Evolutionary conservation across 2,888 invertebrate genomes (phyloP).

Genomic region (Laspeyria flexula): DNA sequence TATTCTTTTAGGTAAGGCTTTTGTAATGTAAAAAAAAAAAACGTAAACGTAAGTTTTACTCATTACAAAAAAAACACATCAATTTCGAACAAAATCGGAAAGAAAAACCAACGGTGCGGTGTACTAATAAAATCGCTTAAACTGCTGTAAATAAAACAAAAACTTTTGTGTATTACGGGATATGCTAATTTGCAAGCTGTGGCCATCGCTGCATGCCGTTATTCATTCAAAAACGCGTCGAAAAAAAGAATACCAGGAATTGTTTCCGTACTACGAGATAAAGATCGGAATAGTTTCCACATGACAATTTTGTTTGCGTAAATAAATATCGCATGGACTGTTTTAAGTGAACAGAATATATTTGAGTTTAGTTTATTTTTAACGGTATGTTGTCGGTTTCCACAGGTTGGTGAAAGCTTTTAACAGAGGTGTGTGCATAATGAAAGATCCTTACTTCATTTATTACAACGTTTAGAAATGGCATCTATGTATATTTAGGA

Average conservation of each 20-base stretch:
- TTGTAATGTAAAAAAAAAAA: too few species aligned
- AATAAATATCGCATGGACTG: too few species aligned
- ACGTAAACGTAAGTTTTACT: too few species aligned
- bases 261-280: conserved; percentile 28
- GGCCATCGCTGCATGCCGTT: conserved; percentile 34
- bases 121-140: conserved; percentile 13
- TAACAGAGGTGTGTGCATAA: too few species aligned
- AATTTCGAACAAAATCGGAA: background rate
- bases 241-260: conserved; percentile 35
- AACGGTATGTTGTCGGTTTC: too few species aligned
- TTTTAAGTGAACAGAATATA: background rate
- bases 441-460: too few species aligned
- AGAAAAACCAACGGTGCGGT: background rate
- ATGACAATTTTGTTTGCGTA: background rate
- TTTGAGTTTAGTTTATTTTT: too few species aligned
- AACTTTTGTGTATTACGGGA: conserved; percentile 13
- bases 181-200: conserved; percentile 47
- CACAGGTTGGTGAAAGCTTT: too few species aligned
- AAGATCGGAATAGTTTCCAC: conserved; percentile 16
- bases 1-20: too few species aligned
- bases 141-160: conserved; percentile 14
- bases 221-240: conserved; percentile 53
- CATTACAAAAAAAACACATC: background rate
- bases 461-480: too few species aligned
- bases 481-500: too few species aligned